phyloP scores from a whole-genome alignment of 2,888 invertebrate genomes.

The Busseola fusca region DNA sequence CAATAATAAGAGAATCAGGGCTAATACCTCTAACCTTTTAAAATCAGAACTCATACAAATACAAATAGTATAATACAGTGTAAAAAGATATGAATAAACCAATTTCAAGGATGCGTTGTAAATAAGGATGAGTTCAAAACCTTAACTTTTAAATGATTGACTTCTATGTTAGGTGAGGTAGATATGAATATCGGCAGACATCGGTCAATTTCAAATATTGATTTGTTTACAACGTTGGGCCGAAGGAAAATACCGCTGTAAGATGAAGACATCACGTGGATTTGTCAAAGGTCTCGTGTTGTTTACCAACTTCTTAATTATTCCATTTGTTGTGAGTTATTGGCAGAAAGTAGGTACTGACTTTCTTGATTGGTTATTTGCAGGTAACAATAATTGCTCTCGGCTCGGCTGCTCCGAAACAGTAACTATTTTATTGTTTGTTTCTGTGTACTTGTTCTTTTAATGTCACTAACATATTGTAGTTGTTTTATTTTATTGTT shows the following conservation, averaged over 20 bases:
- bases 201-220: not conserved
- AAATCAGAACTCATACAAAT: no score
- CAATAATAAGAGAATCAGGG: no score
- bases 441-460: no score
- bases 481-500: no score
- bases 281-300: slow-evolving; percentile 23
- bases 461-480: no score
- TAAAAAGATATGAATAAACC: not conserved
- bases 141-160: not conserved
- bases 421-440: no score
- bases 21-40: no score
- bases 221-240: slow-evolving; percentile 10
- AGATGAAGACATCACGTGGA: slow-evolving; percentile 28
- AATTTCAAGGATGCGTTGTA: not conserved
- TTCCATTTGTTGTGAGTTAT: not conserved
- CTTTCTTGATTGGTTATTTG: slow-evolving; percentile 32
- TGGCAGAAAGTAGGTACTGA: not conserved
- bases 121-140: not conserved
- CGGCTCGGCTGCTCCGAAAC: no score
- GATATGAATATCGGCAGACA: not conserved
- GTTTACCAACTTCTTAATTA: slow-evolving; percentile 14
- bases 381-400: not conserved
- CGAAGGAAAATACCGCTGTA: not conserved
- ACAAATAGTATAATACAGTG: not conserved
- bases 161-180: not conserved